A percentile compares a stretch with the other conserved stretches of the same genome.
Evolutionary conservation across 2,113 vertebrate genomes (phyloP).

Genomic region (Sigmodon hispidus): DNA sequence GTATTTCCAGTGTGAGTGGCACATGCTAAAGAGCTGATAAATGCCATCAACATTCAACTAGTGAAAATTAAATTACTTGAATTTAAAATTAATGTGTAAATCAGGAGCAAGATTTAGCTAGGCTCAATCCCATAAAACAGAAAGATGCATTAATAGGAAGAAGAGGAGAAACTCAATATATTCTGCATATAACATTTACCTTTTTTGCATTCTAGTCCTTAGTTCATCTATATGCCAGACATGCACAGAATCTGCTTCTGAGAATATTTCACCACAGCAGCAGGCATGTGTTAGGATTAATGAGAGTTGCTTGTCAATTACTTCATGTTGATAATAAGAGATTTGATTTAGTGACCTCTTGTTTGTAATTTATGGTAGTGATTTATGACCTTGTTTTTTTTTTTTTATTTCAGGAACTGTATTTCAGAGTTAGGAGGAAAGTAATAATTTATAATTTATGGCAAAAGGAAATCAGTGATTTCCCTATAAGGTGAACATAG

Average conservation of each 20-base stretch:
- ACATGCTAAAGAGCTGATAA: neutral
- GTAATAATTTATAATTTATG: constrained; percentile 46
- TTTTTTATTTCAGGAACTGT: constrained; percentile 27
- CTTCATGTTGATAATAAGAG: neutral
- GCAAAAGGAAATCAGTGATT: neutral
- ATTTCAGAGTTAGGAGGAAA: constrained; percentile 50
- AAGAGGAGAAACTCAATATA: neutral
- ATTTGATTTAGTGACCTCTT: constrained; percentile 34
- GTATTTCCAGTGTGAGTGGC: neutral
- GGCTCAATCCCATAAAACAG: neutral
- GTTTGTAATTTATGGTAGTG: constrained; percentile 35
- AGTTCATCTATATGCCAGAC: neutral
- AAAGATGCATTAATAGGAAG: neutral
- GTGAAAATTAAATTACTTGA: neutral
- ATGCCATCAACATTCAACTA: neutral
- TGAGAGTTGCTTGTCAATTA: neutral
- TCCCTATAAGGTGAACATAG: constrained; percentile 1
- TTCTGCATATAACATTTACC: neutral
- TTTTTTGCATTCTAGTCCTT: neutral
- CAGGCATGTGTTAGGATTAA: neutral
- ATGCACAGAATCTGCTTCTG: neutral
- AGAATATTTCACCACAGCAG: neutral
- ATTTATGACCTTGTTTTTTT: constrained; percentile 14
- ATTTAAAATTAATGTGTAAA: constrained; percentile 26
- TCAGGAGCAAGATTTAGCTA: neutral